Conservation (phyloP, 2,797 vertebrate species). For the Urocyon cinereoargenteus region DNA sequence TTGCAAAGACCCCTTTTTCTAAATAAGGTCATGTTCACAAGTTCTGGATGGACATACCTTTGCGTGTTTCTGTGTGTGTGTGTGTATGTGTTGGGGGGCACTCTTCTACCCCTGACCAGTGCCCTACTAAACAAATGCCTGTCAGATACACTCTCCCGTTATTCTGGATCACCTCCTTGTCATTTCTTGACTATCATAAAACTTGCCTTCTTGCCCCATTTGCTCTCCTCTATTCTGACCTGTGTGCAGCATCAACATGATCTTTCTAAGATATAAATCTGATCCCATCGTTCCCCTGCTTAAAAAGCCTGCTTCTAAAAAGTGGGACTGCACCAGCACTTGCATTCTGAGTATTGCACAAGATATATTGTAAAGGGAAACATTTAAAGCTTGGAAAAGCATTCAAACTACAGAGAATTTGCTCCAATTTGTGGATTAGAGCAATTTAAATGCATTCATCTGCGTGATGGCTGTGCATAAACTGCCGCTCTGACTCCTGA, state of each 20-base stretch:
- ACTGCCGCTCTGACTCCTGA: neutral
- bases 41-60: neutral
- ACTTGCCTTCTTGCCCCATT: neutral
- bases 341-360: neutral
- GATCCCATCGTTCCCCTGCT: neutral
- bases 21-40: neutral
- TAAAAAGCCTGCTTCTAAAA: neutral
- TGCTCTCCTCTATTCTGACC: neutral
- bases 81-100: neutral
- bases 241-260: neutral
- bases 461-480: neutral
- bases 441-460: neutral
- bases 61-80: too few relatives aligned
- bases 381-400: neutral
- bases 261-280: neutral
- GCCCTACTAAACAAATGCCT: neutral
- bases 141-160: neutral
- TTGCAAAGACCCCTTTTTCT: neutral
- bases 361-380: neutral
- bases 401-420: constrained; percentile 5
- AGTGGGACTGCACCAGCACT: neutral
- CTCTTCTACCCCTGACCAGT: too few relatives aligned
- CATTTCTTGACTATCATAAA: neutral
- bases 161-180: neutral
- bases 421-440: constrained; percentile 21